phyloP scores from a whole-genome alignment of 2,888 invertebrate genomes.

The Campoplex nolae region DNA sequence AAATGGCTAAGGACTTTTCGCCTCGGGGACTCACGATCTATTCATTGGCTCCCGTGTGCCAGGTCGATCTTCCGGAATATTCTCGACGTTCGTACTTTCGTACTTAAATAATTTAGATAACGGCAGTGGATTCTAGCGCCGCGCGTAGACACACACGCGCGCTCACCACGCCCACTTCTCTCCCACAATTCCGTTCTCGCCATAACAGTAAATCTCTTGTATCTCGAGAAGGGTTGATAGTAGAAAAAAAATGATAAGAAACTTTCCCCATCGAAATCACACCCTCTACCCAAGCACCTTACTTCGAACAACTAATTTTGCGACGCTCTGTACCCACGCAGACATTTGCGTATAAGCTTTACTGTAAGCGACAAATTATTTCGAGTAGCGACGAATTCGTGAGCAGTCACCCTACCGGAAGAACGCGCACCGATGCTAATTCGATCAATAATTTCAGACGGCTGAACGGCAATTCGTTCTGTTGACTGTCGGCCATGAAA shows the following conservation, averaged over 20 bases:
- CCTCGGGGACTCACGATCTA: neutral
- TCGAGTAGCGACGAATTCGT: slow-evolving; percentile 51
- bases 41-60: neutral
- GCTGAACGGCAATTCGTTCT: slow-evolving; percentile 19
- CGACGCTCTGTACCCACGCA: neutral
- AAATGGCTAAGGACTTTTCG: neutral
- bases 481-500: slow-evolving; percentile 18
- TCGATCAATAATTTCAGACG: slow-evolving; percentile 58
- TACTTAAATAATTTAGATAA: neutral
- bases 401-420: slow-evolving; percentile 31
- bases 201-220: neutral
- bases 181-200: neutral
- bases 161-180: neutral
- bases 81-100: neutral
- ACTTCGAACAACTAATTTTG: neutral
- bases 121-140: neutral
- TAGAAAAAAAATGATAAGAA: neutral
- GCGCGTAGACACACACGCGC: neutral
- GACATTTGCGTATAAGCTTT: slow-evolving; percentile 10
- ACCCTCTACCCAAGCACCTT: neutral
- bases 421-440: slow-evolving; percentile 42
- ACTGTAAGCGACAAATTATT: slow-evolving; percentile 58
- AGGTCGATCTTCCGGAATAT: neutral
- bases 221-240: neutral
- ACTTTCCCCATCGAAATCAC: neutral